Evolutionary conservation across 2,113 vertebrate genomes (phyloP).

Genomic region (Trematocara macrostoma): DNA sequence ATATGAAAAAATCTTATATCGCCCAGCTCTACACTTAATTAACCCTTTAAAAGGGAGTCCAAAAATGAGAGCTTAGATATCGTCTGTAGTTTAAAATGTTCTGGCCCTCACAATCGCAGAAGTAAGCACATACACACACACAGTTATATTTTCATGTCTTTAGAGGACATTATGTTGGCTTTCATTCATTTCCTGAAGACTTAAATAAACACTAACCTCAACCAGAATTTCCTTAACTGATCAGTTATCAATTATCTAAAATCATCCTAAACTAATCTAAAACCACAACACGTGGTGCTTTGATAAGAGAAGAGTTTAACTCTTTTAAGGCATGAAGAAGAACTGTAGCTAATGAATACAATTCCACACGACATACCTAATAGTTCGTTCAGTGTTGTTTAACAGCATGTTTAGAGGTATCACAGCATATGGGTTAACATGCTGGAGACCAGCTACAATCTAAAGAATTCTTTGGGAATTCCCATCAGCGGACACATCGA

Average conservation of each 20-base stretch:
- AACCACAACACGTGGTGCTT: background rate
- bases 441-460: background rate
- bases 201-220: background rate
- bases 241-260: background rate
- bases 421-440: background rate
- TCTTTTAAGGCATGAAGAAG: background rate
- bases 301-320: background rate
- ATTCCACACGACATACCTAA: too few species aligned
- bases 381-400: accelerated
- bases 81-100: background rate
- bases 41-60: background rate
- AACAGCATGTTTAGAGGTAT: background rate
- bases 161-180: background rate
- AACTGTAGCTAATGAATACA: background rate
- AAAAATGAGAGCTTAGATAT: background rate
- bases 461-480: background rate
- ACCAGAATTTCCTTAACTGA: background rate
- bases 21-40: background rate
- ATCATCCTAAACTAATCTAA: background rate
- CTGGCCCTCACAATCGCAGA: background rate
- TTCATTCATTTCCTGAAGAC: background rate
- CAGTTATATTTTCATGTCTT: background rate
- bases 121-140: background rate
- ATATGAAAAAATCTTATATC: too few species aligned
- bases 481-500: background rate